Evolutionary conservation across 2,113 vertebrate genomes (phyloP).

Genomic region (Brienomyrus longianalis): DNA sequence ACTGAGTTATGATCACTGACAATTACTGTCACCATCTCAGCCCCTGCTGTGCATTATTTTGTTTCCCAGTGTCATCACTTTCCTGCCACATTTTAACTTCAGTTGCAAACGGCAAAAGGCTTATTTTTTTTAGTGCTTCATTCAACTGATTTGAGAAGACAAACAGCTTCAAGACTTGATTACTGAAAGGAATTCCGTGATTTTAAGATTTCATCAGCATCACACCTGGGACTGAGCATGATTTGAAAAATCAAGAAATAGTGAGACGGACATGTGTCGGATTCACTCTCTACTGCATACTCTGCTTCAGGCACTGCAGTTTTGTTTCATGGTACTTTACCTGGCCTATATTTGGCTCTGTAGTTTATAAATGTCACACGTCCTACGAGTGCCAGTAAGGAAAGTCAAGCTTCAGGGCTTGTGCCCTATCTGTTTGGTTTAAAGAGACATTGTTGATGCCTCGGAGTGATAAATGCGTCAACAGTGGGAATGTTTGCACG

Average conservation of each 20-base stretch:
- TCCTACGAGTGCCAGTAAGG: background rate
- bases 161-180: background rate
- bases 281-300: background rate
- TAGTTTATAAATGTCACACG: background rate
- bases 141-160: background rate
- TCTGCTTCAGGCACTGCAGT: background rate
- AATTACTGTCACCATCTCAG: background rate
- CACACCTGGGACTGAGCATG: background rate
- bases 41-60: background rate
- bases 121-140: background rate
- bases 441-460: conserved; percentile 14
- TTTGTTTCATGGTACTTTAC: background rate
- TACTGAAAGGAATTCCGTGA: background rate
- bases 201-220: background rate
- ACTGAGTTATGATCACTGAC: background rate
- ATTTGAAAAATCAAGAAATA: background rate
- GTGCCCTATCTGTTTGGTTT: conserved; percentile 9
- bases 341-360: background rate
- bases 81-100: background rate
- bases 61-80: background rate
- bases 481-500: conserved; percentile 5
- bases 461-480: conserved; percentile 10
- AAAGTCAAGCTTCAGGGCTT: background rate
- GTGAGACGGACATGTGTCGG: background rate
- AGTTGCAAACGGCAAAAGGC: background rate